A percentile compares a stretch with the other conserved stretches of the same genome.
Evolutionary conservation across 2,113 vertebrate species (phyloP).

Genomic region (human (Homo sapiens)): GRCh38 chr9:136578501-136579000

Average conservation of each 20-base stretch:
- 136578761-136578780: rapidly evolving
- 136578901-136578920: conserved; percentile 5
- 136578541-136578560: not conserved
- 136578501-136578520: rapidly evolving
- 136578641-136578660: not conserved
- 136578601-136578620: rapidly evolving
- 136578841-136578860: not conserved
- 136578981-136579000: not conserved
- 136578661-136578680: rapidly evolving
- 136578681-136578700: not conserved
- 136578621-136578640: rapidly evolving
- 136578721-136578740: not conserved
- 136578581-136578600: too few species aligned
- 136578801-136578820: rapidly evolving
- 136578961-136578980: not conserved
- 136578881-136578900: conserved; percentile 22
- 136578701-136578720: rapidly evolving
- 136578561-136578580: not conserved
- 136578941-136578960: not conserved
- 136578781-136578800: rapidly evolving
- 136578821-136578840: rapidly evolving
- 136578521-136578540: not conserved
- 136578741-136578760: not conserved
- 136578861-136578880: not conserved
- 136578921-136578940: not conserved